Evolutionary conservation across 2,888 invertebrate genomes (phyloP).

Genomic region (Aromia moschata): DNA sequence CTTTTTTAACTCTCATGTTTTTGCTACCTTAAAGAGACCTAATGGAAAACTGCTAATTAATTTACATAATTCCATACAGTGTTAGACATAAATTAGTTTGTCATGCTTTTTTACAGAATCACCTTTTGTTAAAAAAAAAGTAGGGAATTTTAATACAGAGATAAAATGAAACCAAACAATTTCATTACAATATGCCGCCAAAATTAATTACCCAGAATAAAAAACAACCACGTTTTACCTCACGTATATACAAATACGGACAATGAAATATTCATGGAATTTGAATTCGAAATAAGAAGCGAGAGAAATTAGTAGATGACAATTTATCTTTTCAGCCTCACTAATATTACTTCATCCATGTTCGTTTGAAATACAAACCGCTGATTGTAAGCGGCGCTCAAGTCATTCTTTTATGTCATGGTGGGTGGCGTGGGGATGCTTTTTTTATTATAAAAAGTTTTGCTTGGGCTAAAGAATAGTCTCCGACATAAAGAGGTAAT

Average conservation of each 20-base stretch:
- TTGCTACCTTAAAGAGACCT: no score
- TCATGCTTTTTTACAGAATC: no score
- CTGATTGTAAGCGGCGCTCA: conserved; percentile 31
- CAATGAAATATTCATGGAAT: conserved; percentile 2
- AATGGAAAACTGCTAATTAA: no score
- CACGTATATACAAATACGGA: background rate
- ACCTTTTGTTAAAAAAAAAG: no score
- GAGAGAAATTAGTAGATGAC: conserved; percentile 30
- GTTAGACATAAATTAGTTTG: no score
- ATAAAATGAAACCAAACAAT: no score
- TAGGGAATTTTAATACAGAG: no score
- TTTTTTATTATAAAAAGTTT: conserved; percentile 50
- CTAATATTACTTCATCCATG: conserved; percentile 37
- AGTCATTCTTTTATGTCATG: conserved; percentile 45
- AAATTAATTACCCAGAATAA: no score
- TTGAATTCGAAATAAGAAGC: conserved; percentile 21
- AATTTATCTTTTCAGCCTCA: conserved; percentile 32
- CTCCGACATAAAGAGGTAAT: conserved; percentile 59
- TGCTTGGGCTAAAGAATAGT: conserved; percentile 55
- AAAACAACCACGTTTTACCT: no score
- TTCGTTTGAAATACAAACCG: conserved; percentile 35
- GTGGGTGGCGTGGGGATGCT: conserved; percentile 43
- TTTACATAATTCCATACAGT: no score
- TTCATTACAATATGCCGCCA: no score
- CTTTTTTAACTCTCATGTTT: no score